phyloP scores from a whole-genome alignment of 2,113 vertebrate genomes.

The Ivindomyrus marchei region DNA sequence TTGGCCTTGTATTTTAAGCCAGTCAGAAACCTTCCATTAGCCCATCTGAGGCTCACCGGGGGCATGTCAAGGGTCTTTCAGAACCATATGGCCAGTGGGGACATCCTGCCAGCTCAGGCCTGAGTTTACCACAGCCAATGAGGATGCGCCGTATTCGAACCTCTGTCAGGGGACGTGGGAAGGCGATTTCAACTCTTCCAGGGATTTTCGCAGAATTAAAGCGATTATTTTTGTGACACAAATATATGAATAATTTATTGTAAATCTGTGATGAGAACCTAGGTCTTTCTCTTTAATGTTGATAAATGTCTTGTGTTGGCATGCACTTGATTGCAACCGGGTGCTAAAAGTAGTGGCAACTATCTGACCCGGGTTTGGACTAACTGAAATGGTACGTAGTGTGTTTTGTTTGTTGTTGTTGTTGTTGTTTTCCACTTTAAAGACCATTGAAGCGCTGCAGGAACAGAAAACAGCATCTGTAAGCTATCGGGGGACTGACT shows the following conservation, averaged over 20 bases:
- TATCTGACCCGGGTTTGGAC: background rate
- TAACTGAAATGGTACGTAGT: background rate
- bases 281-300: background rate
- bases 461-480: background rate
- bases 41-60: background rate
- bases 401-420: too few relatives aligned
- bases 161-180: background rate
- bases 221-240: background rate
- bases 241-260: background rate
- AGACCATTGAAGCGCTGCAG: background rate
- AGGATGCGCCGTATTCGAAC: background rate
- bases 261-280: background rate
- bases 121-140: background rate
- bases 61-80: background rate
- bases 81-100: background rate
- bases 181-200: background rate
- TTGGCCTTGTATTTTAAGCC: background rate
- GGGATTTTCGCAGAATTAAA: background rate
- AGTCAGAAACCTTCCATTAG: background rate
- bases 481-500: background rate
- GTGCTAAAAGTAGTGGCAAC: background rate
- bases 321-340: background rate
- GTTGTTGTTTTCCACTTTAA: background rate
- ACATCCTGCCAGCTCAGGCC: background rate
- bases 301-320: background rate